Conservation (phyloP, 2,888 invertebrate species). For the Sussaba pulchella region DNA sequence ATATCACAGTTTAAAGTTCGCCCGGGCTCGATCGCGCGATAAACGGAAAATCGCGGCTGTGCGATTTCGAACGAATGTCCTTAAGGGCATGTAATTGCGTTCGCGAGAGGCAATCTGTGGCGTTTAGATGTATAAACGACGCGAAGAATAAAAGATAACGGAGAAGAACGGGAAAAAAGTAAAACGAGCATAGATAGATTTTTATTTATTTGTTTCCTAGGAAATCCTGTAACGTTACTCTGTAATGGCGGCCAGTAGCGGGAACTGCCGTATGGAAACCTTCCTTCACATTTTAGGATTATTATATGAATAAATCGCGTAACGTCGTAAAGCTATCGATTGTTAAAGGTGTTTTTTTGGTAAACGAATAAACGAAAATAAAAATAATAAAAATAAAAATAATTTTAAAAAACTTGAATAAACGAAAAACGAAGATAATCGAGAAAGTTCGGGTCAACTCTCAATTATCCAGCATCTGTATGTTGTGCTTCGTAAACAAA, state of each 20-base stretch:
- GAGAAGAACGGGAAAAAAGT: conserved; percentile 9
- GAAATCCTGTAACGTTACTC: conserved; percentile 74
- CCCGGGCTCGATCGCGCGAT: not conserved
- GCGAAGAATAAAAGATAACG: conserved; percentile 23
- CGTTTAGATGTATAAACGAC: conserved; percentile 57
- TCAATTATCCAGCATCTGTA: conserved; percentile 40
- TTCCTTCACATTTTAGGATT: conserved; percentile 75
- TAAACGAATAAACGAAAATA: conserved; percentile 53
- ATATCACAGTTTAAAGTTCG: conserved; percentile 38
- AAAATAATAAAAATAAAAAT: conserved; percentile 11
- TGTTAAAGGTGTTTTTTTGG: conserved; percentile 64
- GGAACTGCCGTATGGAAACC: conserved; percentile 79
- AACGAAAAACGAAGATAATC: conserved; percentile 8
- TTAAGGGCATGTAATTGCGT: not conserved
- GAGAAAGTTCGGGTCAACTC: conserved; percentile 32
- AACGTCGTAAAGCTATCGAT: conserved; percentile 67
- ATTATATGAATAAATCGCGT: conserved; percentile 60
- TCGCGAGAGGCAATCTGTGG: conserved; percentile 35
- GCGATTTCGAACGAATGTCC: not conserved
- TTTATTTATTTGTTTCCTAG: conserved; percentile 83
- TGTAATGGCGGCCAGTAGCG: conserved; percentile 80
- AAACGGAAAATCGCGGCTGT: conserved; percentile 1
- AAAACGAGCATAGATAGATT: conserved; percentile 81
- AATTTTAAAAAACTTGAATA: conserved; percentile 11
- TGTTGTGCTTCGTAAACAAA: conserved; percentile 60